These are phyloP conservation scores for Oophaga pumilio DNA, from an alignment of 2,113 vertebrate genomes.

Conservation along the genomic window DNA sequence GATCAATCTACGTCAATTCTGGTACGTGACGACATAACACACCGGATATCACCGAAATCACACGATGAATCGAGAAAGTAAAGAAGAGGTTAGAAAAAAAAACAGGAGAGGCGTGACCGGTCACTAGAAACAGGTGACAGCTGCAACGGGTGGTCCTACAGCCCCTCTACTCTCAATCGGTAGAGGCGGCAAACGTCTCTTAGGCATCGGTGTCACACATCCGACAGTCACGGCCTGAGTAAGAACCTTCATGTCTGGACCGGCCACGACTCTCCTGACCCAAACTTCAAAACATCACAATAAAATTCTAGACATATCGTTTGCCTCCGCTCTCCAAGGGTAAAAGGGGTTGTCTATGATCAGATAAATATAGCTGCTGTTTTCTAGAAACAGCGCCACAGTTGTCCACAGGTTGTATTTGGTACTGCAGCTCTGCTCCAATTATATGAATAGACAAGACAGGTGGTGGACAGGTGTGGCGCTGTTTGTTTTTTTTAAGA, in stretches of 20 bases:
- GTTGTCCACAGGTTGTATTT: not conserved
- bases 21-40: slow-evolving; percentile 20
- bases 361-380: not conserved
- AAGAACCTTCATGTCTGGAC: too few species aligned
- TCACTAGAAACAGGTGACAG: not conserved
- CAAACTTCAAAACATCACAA: too few species aligned
- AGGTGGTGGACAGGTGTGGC: not conserved
- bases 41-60: too few species aligned
- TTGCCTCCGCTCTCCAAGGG: not conserved
- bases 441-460: not conserved
- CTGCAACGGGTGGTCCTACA: not conserved
- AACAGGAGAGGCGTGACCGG: not conserved
- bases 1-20: slow-evolving; percentile 35
- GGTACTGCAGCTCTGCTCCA: not conserved
- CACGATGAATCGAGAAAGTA: not conserved
- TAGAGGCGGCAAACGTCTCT: too few species aligned
- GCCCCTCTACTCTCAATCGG: not conserved
- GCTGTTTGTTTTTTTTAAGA: not conserved
- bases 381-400: not conserved
- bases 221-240: too few species aligned
- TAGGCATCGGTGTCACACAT: too few species aligned
- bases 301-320: not conserved
- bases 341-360: not conserved
- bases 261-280: too few species aligned
- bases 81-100: not conserved